Base-by-base conservation (phyloP, 2,888 invertebrate genomes). In the Schizotus pectinicornis region DNA sequence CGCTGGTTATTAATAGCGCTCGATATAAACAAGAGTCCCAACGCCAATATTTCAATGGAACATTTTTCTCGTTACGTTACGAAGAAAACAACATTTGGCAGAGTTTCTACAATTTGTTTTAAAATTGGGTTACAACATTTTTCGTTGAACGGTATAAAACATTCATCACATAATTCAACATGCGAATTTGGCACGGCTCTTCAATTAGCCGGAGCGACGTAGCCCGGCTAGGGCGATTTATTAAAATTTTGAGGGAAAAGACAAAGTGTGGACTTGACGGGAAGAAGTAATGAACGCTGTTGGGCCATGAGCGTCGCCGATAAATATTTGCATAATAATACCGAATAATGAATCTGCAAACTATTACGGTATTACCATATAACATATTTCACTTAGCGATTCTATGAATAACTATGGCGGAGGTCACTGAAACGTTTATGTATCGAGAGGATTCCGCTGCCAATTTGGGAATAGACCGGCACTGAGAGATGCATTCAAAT, bases 41-140 rank as follows among this genome's bases (percentile, higher is more conserved):
- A 22, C 22, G 22, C 22, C 2, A 22, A 22, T 22, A 22, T 22
- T 22, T 22, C 22, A 22, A 22, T 22, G 22, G 5, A 22, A 22
- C 22, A 22, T 22, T 22, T 22, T 22, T 22, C 38, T 38, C 2
- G 38, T 38, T 38, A 38, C 11, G 9, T 38, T 38, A 5, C 30
- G 30, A 41, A 14, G n/a, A 22, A 30, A 41, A 58, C 35, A 34
- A 31, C 43, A 48, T 59, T 62, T 62, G 62, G 58, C 62, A 62
- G 31, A 35, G 52, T 54, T 58, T 49, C 47, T 36, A 38, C 43
- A 56, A 59, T 56, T 61, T 61, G 53, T 56, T 56, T 53, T 47
- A 53, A 62, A 62, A 56, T 59, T 62, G 49, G 59, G 56, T 59
- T 59, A 55, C 53, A 22, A 22, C 22, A 22, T 22, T 22, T 22